Evolutionary conservation across 35 echinoderm and acorn worm species (phyloP).

Genomic region (Stichopus chloronotus): DNA sequence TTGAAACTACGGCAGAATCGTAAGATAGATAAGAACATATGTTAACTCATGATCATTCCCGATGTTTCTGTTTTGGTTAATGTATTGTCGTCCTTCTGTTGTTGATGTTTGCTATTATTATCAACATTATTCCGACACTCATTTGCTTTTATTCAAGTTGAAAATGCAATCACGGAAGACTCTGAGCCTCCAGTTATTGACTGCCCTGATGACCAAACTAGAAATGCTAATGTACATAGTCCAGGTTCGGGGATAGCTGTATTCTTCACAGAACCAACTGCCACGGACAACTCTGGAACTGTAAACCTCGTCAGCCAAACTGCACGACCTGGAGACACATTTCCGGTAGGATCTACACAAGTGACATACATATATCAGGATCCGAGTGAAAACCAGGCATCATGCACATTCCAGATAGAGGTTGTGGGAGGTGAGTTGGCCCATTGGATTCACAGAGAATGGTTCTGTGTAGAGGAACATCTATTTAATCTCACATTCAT

Average conservation of each 20-base stretch:
- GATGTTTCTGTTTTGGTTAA: no score
- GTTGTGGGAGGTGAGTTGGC: background rate
- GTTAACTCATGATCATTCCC: no score
- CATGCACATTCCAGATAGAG: background rate
- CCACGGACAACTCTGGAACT: background rate
- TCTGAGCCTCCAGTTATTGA: background rate
- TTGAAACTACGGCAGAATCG: no score
- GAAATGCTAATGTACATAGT: background rate
- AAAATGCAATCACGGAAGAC: background rate
- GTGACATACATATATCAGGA: constrained; percentile 21
- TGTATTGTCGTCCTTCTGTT: no score
- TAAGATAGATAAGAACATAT: no score
- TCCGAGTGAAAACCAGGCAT: background rate
- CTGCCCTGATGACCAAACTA: background rate
- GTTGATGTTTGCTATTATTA: no score
- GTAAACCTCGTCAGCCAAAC: background rate
- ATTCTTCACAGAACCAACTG: constrained; percentile 8
- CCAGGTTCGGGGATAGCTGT: background rate
- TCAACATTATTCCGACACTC: no score
- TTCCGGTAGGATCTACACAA: background rate
- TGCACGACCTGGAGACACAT: background rate
- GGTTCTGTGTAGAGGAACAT: no score
- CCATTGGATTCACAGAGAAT: no score
- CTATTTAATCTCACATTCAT: no score
- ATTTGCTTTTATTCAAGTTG: no score